These are phyloP conservation scores for Nasua narica DNA, from an alignment of 2,797 vertebrate genomes.

Conservation along the genomic window DNA sequence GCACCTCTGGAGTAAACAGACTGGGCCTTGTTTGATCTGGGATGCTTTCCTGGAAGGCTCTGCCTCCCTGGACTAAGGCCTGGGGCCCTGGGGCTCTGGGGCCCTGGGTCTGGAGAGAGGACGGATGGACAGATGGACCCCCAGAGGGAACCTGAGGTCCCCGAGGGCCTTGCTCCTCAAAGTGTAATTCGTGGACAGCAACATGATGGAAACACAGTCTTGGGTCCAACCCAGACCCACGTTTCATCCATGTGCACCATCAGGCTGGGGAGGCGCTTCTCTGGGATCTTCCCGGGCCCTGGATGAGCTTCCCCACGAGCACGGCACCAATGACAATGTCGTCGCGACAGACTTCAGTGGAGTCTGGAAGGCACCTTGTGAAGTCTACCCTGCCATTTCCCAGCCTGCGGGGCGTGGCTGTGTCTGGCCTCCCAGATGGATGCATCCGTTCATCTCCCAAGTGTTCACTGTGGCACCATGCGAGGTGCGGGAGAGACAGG, in stretches of 20 bases:
- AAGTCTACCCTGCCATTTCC: background rate
- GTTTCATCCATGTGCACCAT: background rate
- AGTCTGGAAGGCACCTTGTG: background rate
- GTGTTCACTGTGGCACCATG: background rate
- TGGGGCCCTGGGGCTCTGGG: background rate
- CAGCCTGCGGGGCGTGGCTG: background rate
- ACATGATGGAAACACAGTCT: background rate
- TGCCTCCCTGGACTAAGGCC: background rate
- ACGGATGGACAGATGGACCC: background rate
- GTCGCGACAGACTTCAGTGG: background rate
- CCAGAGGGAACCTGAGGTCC: background rate
- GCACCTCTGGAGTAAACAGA: background rate
- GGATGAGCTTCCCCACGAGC: background rate
- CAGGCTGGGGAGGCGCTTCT: background rate
- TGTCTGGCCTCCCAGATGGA: background rate
- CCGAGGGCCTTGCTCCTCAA: background rate
- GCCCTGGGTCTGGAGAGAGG: background rate
- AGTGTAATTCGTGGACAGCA: background rate
- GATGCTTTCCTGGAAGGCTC: background rate
- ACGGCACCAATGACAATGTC: background rate
- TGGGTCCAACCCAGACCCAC: background rate
- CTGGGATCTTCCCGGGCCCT: background rate
- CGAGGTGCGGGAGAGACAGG: background rate
- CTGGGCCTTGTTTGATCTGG: background rate
- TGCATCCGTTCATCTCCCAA: background rate